These are phyloP conservation scores for Potorous gilbertii DNA, from an alignment of 2,797 vertebrate genomes.

Conservation along the genomic window DNA sequence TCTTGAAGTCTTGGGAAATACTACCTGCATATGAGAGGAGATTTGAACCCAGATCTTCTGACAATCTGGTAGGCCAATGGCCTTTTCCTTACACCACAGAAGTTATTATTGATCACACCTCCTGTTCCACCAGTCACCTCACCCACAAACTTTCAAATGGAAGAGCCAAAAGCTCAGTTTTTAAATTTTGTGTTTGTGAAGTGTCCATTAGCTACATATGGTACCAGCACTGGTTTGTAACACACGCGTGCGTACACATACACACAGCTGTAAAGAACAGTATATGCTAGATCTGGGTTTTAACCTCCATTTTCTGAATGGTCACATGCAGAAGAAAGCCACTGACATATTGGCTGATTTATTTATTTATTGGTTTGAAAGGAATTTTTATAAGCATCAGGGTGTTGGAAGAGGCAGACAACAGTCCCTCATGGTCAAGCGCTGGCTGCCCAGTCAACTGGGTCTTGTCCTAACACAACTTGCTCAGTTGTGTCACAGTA, in stretches of 20 bases:
- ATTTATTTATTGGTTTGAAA: neutral
- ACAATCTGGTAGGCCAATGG: neutral
- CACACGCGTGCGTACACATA: too few relatives aligned
- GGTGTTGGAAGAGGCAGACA: neutral
- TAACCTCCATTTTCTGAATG: constrained; percentile 15
- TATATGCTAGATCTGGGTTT: constrained; percentile 7
- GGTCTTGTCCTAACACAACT: constrained; percentile 77
- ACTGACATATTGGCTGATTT: neutral
- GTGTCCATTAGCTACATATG: neutral
- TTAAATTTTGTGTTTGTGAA: neutral
- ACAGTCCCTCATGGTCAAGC: neutral
- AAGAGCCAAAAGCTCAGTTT: neutral
- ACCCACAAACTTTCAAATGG: neutral
- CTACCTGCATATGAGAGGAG: neutral
- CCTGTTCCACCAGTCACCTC: neutral
- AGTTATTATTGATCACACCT: neutral
- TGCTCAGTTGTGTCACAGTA: constrained; percentile 76
- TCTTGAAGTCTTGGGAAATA: neutral
- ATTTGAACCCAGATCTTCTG: neutral
- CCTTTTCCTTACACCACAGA: neutral
- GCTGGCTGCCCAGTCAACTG: too few relatives aligned
- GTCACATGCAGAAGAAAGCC: neutral
- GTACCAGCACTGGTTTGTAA: neutral
- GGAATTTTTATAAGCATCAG: neutral
- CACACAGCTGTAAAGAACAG: neutral